These are phyloP conservation scores for Saturnia japonica DNA, from an alignment of 2,888 invertebrate species.

Conservation along the genomic window DNA sequence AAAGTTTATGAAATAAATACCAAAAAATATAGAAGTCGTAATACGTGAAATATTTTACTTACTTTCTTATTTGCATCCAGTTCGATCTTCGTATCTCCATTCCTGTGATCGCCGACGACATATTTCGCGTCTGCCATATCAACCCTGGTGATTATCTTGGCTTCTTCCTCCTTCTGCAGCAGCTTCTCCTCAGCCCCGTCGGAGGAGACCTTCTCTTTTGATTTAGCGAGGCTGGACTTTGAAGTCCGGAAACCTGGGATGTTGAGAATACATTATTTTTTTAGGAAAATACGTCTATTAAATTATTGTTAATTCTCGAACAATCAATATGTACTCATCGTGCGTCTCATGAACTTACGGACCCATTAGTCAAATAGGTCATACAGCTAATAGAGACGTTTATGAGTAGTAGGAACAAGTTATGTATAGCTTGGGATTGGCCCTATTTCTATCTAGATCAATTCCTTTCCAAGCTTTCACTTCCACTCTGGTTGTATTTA, in stretches of 20 bases:
- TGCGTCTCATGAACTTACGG: background rate
- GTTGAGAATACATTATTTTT: background rate
- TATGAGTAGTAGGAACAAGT: background rate
- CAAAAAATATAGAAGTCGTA: background rate
- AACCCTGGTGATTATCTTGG: conserved; percentile 81
- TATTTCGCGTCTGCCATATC: conserved; percentile 88
- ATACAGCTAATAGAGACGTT: background rate
- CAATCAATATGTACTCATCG: background rate
- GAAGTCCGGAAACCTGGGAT: conserved; percentile 50
- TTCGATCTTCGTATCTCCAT: conserved; percentile 94
- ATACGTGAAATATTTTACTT: conserved; percentile 23
- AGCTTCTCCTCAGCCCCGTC: conserved; percentile 89
- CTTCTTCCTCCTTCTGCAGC: conserved; percentile 82
- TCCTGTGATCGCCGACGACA: conserved; percentile 87
- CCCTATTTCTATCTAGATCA: background rate
- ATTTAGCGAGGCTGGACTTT: conserved; percentile 65
- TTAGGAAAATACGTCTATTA: background rate
- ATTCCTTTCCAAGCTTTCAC: background rate
- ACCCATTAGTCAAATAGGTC: background rate
- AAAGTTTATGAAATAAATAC: background rate
- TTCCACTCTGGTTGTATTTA: background rate
- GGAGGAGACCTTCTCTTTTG: conserved; percentile 71
- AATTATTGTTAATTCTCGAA: background rate
- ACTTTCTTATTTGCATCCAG: conserved; percentile 85
- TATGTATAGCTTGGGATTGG: background rate